Conservation (phyloP, 2,888 invertebrate species). For the Liodrosophila aerea region DNA sequence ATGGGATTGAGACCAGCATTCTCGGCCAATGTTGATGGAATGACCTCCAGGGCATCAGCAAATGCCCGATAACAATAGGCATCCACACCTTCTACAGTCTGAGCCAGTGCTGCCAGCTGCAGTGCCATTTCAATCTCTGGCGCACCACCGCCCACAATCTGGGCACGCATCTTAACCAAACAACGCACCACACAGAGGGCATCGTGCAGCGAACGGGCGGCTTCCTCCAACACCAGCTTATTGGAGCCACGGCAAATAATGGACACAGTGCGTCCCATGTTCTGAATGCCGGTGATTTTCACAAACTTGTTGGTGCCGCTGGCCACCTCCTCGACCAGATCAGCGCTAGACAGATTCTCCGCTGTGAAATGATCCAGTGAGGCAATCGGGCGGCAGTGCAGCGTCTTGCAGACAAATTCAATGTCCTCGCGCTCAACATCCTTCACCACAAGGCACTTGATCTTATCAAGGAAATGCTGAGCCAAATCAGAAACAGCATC, state of each 20-base stretch:
- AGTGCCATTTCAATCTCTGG: conserved; percentile 98
- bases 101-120: conserved; percentile 90
- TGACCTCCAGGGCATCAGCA: conserved; percentile 97
- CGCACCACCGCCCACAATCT: conserved; percentile 98
- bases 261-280: conserved; percentile 94
- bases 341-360: conserved; percentile 95
- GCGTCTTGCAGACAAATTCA: conserved; percentile 97
- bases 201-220: conserved; percentile 95
- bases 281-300: conserved; percentile 94
- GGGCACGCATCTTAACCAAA: conserved; percentile 94
- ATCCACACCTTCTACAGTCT: conserved; percentile 94
- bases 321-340: conserved; percentile 95
- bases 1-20: conserved; percentile 95
- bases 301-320: conserved; percentile 95
- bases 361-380: conserved; percentile 98
- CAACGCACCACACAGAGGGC: conserved; percentile 96
- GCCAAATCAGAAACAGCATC: conserved; percentile 99
- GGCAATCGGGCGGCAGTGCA: conserved; percentile 97
- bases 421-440: conserved; percentile 99
- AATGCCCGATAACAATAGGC: conserved; percentile 97
- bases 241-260: conserved; percentile 94
- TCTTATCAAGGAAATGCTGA: conserved; percentile 98
- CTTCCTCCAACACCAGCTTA: conserved; percentile 94
- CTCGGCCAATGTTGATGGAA: conserved; percentile 95
- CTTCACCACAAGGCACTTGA: conserved; percentile 99